phyloP scores from a whole-genome alignment of 1,140 invertebrate species.

The Caenorhabditis brenneri region DNA sequence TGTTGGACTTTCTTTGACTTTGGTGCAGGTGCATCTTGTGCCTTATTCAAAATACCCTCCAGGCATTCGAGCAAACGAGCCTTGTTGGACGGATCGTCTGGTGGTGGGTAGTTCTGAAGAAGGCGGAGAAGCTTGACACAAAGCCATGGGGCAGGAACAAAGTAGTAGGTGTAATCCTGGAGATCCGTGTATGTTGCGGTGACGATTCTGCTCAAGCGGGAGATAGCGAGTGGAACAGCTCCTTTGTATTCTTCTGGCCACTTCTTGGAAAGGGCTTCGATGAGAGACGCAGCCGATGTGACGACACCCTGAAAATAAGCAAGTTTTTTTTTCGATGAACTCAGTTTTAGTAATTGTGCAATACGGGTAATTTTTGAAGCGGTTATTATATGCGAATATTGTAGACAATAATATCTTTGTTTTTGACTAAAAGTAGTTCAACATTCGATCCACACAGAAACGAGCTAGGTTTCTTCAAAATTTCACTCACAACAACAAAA shows the following conservation, averaged over 20 bases:
- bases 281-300: slow-evolving; percentile 94
- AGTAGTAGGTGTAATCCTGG: slow-evolving; percentile 99
- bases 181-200: slow-evolving; percentile 69
- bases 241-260: slow-evolving; percentile 99
- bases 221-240: slow-evolving; percentile 95
- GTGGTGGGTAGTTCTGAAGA: slow-evolving; percentile 96
- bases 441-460: too few relatives aligned
- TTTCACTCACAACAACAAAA: too few relatives aligned
- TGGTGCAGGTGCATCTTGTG: slow-evolving; percentile 96
- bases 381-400: too few relatives aligned
- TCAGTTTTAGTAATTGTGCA: neutral
- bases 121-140: slow-evolving; percentile 95
- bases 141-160: slow-evolving; percentile 99
- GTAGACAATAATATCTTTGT: too few relatives aligned
- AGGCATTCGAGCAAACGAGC: slow-evolving; percentile 95
- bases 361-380: too few relatives aligned
- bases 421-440: too few relatives aligned
- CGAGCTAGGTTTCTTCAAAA: too few relatives aligned
- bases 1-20: slow-evolving; percentile 99
- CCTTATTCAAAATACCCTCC: slow-evolving; percentile 99
- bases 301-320: slow-evolving; percentile 77
- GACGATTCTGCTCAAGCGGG: slow-evolving; percentile 82
- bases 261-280: slow-evolving; percentile 96
- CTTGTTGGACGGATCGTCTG: slow-evolving; percentile 74
- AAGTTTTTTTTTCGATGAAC: too few relatives aligned